Conservation (phyloP, 1,140 invertebrate genomes). For the Dreissena polymorpha region DNA sequence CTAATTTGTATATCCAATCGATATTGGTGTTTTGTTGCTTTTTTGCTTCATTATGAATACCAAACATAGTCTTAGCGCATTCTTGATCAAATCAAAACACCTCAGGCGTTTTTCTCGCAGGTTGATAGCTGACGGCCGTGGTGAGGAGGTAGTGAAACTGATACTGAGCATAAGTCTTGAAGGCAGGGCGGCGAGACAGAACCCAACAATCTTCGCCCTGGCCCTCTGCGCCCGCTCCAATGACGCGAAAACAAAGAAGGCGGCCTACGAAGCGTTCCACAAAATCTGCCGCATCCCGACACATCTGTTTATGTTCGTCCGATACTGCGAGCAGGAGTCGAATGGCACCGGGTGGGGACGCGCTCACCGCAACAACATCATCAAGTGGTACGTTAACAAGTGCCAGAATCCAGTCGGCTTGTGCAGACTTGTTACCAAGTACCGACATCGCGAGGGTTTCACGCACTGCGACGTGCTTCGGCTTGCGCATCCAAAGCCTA, state of each 20-base stretch:
- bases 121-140: slow-evolving; percentile 72
- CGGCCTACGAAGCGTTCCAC: slow-evolving; percentile 62
- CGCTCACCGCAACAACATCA: slow-evolving; percentile 83
- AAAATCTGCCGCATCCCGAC: slow-evolving; percentile 79
- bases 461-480: slow-evolving; percentile 86
- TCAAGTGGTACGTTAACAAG: slow-evolving; percentile 83
- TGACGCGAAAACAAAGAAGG: slow-evolving; percentile 65
- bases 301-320: slow-evolving; percentile 78
- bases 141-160: slow-evolving; percentile 70
- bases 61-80: too few relatives aligned
- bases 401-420: slow-evolving; percentile 81
- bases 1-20: too few relatives aligned
- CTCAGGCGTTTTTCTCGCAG: slow-evolving; percentile 30
- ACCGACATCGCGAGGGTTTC: slow-evolving; percentile 84
- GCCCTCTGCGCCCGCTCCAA: slow-evolving; percentile 74
- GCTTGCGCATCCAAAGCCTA: slow-evolving; percentile 83
- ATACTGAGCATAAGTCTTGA: slow-evolving; percentile 72
- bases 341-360: slow-evolving; percentile 82
- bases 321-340: slow-evolving; percentile 64
- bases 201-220: slow-evolving; percentile 73
- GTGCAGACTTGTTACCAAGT: slow-evolving; percentile 84
- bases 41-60: too few relatives aligned
- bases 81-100: too few relatives aligned
- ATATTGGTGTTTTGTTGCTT: too few relatives aligned
- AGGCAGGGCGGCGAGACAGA: slow-evolving; percentile 76